Percentiles rank a stretch among this genome's conserved stretches.
Evolutionary conservation across 2,113 vertebrate species (phyloP).

Genomic region (Elanoides forficatus): DNA sequence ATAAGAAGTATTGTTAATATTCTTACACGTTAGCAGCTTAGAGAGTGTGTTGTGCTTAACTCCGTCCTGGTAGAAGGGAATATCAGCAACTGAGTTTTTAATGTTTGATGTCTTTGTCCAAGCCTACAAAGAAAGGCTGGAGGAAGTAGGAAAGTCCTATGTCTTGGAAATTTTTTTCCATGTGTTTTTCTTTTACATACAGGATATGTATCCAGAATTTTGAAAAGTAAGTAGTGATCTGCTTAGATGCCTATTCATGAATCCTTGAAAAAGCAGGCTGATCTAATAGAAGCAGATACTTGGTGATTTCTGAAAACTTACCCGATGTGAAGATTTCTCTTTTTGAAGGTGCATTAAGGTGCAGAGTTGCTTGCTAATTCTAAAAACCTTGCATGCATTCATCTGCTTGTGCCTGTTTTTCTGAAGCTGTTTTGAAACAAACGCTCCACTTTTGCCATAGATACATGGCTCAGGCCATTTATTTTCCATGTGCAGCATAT

Average conservation of each 20-base stretch:
- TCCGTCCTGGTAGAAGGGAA: not conserved
- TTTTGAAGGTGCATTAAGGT: not conserved
- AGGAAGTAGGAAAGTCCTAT: not conserved
- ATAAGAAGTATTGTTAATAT: not conserved
- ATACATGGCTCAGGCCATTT: not conserved
- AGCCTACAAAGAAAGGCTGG: not conserved
- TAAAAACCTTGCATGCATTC: not conserved
- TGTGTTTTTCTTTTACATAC: not conserved
- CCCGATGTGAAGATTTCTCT: not conserved
- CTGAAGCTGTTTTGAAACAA: not conserved
- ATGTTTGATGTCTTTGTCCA: not conserved
- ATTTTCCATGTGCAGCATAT: not conserved
- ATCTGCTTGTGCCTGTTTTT: not conserved
- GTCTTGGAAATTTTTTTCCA: not conserved
- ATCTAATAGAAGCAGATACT: not conserved
- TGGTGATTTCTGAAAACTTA: not conserved
- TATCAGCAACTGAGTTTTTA: not conserved
- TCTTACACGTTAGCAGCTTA: not conserved
- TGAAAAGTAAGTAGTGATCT: not conserved
- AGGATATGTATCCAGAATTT: not conserved
- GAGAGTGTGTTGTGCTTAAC: not conserved
- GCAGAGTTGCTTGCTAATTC: not conserved
- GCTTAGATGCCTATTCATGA: not conserved
- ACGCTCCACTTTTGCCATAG: not conserved
- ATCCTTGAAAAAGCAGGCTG: not conserved